These are phyloP conservation scores for Chelidonichthys spinosus DNA, from an alignment of 2,797 vertebrate genomes.

Conservation along the genomic window DNA sequence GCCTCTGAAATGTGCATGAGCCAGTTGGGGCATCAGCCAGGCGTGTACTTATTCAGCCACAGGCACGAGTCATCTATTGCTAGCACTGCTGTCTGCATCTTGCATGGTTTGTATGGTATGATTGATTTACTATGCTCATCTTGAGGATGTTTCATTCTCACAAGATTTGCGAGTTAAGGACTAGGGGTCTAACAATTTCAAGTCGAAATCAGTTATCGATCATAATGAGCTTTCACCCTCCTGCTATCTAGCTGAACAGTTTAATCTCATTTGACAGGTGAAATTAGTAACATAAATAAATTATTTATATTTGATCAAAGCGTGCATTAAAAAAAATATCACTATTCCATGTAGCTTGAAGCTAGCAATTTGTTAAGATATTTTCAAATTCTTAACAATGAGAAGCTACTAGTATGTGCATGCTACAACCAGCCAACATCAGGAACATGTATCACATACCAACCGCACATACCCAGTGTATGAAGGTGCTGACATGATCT, in stretches of 20 bases:
- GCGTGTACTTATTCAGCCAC: constrained; percentile 65
- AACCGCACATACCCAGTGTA: constrained; percentile 20
- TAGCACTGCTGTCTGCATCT: constrained; percentile 18
- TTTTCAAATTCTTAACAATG: too few relatives aligned
- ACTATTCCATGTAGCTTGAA: too few relatives aligned
- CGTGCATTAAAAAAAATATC: too few relatives aligned
- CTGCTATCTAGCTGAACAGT: too few relatives aligned
- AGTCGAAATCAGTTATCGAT: too few relatives aligned
- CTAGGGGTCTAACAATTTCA: too few relatives aligned
- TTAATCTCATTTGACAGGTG: too few relatives aligned
- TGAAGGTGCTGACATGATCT: constrained; percentile 45
- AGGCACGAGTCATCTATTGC: constrained; percentile 52
- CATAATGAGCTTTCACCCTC: too few relatives aligned
- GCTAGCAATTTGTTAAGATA: too few relatives aligned
- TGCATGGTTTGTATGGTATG: neutral
- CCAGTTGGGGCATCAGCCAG: constrained; percentile 59
- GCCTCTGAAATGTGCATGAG: constrained; percentile 52
- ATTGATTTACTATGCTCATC: constrained; percentile 19
- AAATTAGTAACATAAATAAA: too few relatives aligned
- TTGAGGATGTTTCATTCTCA: constrained; percentile 11
- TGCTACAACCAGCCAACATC: neutral
- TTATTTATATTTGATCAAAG: too few relatives aligned
- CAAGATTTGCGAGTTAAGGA: constrained; percentile 1
- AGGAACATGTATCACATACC: constrained; percentile 7
- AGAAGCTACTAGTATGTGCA: neutral